Percentiles rank a stretch among this genome's conserved stretches.
Evolutionary conservation across 2,113 vertebrate species (phyloP).

Genomic region (Leucosticte australis): DNA sequence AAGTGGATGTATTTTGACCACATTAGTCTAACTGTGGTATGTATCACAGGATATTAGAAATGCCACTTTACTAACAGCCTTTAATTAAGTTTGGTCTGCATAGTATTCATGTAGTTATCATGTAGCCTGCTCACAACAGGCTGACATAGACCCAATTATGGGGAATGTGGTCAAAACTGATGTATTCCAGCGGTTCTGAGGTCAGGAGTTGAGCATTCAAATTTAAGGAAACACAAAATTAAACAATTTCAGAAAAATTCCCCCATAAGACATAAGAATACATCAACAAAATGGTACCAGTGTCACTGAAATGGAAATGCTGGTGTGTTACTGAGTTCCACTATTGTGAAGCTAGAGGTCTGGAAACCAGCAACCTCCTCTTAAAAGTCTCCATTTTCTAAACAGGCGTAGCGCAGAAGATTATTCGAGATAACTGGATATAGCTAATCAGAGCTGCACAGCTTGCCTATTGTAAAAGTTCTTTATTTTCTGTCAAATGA

Average conservation of each 20-base stretch:
- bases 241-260: background rate
- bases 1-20: background rate
- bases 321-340: background rate
- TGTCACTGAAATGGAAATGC: background rate
- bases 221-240: background rate
- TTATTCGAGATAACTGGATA: background rate
- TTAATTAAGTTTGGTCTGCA: background rate
- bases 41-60: background rate
- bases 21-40: background rate
- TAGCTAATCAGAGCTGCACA: background rate
- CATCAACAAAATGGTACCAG: background rate
- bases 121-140: background rate
- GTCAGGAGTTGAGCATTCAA: background rate
- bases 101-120: background rate
- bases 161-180: background rate
- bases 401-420: background rate
- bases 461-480: background rate
- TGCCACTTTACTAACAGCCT: background rate
- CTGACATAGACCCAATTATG: background rate
- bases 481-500: background rate
- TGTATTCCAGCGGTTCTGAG: background rate
- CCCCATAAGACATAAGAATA: background rate
- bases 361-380: background rate
- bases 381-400: background rate
- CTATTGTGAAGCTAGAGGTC: background rate